phyloP scores from a whole-genome alignment of 2,797 vertebrate species.

The Pampus argenteus region DNA sequence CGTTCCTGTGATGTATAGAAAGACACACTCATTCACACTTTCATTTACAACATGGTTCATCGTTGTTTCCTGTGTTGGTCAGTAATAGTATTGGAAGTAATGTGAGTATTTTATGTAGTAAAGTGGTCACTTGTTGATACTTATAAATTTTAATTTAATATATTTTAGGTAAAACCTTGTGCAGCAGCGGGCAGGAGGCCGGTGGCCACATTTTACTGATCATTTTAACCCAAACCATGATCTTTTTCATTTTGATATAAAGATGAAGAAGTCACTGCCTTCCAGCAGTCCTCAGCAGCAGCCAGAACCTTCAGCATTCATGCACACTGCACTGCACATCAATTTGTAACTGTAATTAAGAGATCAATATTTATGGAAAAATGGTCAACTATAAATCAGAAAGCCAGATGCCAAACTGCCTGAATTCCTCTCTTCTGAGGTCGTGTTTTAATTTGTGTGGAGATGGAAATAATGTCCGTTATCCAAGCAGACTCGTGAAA shows the following conservation, averaged over 20 bases:
- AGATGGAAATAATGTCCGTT: slow-evolving; percentile 33
- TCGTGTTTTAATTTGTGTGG: slow-evolving; percentile 35
- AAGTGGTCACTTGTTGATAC: background rate
- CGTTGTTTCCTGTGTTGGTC: background rate
- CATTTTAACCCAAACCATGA: no score
- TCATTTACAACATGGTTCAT: background rate
- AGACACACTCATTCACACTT: background rate
- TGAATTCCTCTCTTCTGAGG: slow-evolving; percentile 46
- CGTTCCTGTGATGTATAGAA: slow-evolving; percentile 22
- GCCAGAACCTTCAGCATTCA: slow-evolving; percentile 2
- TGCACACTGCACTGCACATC: slow-evolving; percentile 5
- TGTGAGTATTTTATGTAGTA: background rate
- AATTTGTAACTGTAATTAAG: slow-evolving; percentile 30
- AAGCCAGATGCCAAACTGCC: slow-evolving; percentile 23
- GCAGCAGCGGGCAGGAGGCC: no score
- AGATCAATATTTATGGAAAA: slow-evolving; percentile 45
- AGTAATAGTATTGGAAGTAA: no score
- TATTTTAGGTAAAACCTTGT: no score
- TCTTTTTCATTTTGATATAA: no score
- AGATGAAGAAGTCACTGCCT: no score
- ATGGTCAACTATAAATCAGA: slow-evolving; percentile 23
- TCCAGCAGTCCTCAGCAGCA: background rate
- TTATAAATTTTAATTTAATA: no score
- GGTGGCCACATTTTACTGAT: no score
- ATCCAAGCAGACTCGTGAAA: slow-evolving; percentile 17